Base-by-base conservation (phyloP, 1,140 invertebrate genomes). In the Bombyx mandarina region DNA sequence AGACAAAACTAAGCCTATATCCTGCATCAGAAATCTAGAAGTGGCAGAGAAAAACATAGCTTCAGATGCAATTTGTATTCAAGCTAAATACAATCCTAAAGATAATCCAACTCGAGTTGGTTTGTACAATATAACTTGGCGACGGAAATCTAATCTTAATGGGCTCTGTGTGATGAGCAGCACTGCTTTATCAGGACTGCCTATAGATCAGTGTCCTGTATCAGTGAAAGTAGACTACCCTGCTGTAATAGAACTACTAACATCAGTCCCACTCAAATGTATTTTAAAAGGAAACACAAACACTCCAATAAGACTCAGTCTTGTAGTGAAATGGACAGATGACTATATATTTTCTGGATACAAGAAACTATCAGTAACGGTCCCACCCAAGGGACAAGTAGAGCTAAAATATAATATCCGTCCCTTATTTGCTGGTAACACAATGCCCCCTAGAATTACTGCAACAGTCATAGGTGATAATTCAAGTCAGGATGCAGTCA, bases 261-360 rank as follows among this genome's bases (percentile, higher is more conserved):
- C 91, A 7, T 92, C 93, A 18, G 84, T 94, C 56, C 88, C 91
- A 26, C 86, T 95, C 7, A 90, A 90, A 43, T 96, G 96, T 74
- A 90, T 89, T 52, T 83, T 97, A 52, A 88, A 90, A 63, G 97
- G 96, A 79, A 90, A 92, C 60, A 93, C 93, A 0, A 87, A 89
- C 35, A 90, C 89, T 60, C 90, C 95, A 8, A 90, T 95, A 52
- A 92, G 94, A 52, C 82, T 97, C 8, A 91, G 91, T 59, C 77
- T 96, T 9, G 91, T 88, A 55, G 93, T 97, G 87, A 94, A 97
- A 65, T 91, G 93, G 1, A 94, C 91, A 65, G 95, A 97, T 77
- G 93, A 92, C 8, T 97, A 97, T 73, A 96, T 97, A 94, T 97
- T 95, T 88, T 91, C 95, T 66, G 96, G 96, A 4, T 94, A 96